A percentile compares a stretch with the other conserved stretches of the same genome.
phyloP scores from a whole-genome alignment of 2,797 vertebrate species.

The Sebastes jordani region DNA sequence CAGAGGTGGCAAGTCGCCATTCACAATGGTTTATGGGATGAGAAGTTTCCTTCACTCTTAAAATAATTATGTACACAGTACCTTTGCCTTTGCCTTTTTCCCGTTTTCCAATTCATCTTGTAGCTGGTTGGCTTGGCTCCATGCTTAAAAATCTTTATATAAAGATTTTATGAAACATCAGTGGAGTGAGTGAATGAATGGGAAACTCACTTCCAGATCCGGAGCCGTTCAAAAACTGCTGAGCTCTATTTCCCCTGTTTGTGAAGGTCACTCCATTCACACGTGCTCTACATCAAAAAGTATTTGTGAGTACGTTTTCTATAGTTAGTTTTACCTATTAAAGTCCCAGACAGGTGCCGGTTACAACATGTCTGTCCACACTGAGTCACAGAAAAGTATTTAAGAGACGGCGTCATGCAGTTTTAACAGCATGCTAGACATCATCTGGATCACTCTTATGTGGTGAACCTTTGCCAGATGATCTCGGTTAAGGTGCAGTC shows the following conservation, averaged over 20 bases:
- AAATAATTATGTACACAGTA: too few species aligned
- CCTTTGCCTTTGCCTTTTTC: too few species aligned
- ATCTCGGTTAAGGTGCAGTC: neutral
- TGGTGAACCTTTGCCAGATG: neutral
- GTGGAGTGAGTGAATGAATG: too few species aligned
- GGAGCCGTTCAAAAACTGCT: too few species aligned
- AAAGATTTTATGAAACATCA: too few species aligned
- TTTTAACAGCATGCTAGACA: neutral
- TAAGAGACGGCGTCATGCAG: neutral
- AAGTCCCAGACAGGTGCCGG: neutral
- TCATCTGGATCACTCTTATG: neutral
- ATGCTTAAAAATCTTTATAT: too few species aligned
- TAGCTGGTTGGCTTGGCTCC: too few species aligned
- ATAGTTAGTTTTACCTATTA: neutral
- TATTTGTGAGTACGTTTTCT: neutral
- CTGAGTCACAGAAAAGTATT: neutral
- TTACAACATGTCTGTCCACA: neutral
- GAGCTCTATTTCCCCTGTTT: neutral
- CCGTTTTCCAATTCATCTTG: too few species aligned
- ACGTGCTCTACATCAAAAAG: neutral
- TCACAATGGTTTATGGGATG: too few species aligned
- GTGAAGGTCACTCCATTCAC: neutral
- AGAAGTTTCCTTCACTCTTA: too few species aligned
- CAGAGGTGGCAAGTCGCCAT: too few species aligned
- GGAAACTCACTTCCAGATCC: too few species aligned